Percentiles rank a stretch among this genome's conserved stretches.
Conservation (phyloP, 1,140 invertebrate genomes). For the Diachasma alloeum region DNA sequence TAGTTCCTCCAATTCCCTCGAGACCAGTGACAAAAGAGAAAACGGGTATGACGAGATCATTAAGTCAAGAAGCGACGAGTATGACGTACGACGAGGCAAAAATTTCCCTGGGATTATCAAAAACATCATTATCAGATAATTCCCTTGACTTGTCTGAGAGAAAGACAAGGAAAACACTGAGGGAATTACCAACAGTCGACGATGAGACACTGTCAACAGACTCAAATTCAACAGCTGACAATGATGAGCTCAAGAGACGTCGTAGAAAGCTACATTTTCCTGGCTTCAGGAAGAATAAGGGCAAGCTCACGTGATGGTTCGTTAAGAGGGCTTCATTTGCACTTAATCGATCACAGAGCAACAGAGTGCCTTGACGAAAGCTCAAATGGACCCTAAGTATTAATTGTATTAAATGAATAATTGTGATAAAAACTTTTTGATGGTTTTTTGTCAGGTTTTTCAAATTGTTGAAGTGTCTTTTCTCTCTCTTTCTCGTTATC, state of each 20-base stretch:
- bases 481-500: not conserved
- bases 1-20: constrained; percentile 25
- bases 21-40: constrained; percentile 29
- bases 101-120: constrained; percentile 47
- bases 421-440: constrained; percentile 9
- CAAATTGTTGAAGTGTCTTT: not conserved
- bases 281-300: constrained; percentile 57
- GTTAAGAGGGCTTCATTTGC: constrained; percentile 34
- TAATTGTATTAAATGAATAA: not conserved
- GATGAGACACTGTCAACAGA: constrained; percentile 66
- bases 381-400: not conserved
- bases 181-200: constrained; percentile 53
- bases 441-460: not conserved
- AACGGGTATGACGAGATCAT: constrained; percentile 49
- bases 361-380: not conserved
- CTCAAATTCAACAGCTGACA: constrained; percentile 65
- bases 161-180: constrained; percentile 25
- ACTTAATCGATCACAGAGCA: constrained; percentile 5
- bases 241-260: constrained; percentile 60
- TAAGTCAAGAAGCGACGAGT: constrained; percentile 51
- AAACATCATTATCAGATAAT: constrained; percentile 64
- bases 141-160: constrained; percentile 49
- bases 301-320: constrained; percentile 59
- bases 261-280: constrained; percentile 63
- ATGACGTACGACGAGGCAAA: constrained; percentile 44